Conservation (phyloP, 2,797 vertebrate species). For the Nyctibius grandis region DNA sequence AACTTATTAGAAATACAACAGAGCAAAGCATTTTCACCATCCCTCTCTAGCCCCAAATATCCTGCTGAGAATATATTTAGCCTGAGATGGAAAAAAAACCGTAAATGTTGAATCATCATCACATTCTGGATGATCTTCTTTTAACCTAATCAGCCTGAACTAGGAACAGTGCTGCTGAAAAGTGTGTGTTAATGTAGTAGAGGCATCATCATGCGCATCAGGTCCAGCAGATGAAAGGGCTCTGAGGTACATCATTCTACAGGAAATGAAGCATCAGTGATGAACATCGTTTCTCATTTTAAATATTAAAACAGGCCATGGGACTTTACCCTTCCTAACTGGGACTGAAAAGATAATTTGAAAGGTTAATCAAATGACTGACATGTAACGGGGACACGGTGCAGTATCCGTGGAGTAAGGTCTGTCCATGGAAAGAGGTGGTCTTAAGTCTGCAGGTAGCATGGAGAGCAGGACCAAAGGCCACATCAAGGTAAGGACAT, state of each 20-base stretch:
- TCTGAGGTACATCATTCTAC: neutral
- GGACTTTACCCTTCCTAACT: slow-evolving; percentile 22
- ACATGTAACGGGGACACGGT: accelerated
- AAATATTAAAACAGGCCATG: slow-evolving; percentile 40
- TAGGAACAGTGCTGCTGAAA: neutral
- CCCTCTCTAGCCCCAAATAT: neutral
- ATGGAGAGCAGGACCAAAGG: neutral
- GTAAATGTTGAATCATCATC: slow-evolving; percentile 12
- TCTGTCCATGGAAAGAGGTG: neutral
- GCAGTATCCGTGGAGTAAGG: neutral
- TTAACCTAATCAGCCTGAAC: slow-evolving; percentile 32
- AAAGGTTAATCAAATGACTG: slow-evolving; percentile 51
- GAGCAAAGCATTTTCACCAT: neutral
- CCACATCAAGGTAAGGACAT: neutral
- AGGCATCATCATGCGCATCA: neutral
- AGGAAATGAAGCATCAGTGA: slow-evolving; percentile 18
- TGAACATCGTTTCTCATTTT: slow-evolving; percentile 27
- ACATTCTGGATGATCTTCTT: neutral
- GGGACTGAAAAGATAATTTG: neutral
- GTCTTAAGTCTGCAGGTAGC: neutral
- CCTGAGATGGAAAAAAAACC: neutral
- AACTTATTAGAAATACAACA: slow-evolving; percentile 1
- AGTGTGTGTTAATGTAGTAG: neutral
- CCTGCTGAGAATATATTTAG: slow-evolving; percentile 3
- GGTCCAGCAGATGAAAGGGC: neutral